phyloP scores from a whole-genome alignment of 2,888 invertebrate genomes.

The Cetonia aurata region DNA sequence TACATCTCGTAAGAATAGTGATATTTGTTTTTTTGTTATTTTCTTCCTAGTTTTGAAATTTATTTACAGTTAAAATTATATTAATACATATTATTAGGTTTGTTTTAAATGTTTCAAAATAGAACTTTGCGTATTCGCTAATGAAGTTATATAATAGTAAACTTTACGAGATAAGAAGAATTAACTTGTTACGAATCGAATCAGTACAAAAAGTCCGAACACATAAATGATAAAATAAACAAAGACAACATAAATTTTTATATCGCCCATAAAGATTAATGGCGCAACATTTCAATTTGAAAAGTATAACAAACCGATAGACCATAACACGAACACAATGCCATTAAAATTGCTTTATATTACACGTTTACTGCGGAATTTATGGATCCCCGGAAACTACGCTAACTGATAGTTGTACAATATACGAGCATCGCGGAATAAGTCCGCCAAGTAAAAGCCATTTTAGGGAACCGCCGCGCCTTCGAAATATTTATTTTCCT shows the following conservation, averaged over 20 bases:
- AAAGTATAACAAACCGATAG: constrained; percentile 35
- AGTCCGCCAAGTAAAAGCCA: constrained; percentile 9
- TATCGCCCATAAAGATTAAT: constrained; percentile 27
- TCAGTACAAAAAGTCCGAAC: too few species aligned
- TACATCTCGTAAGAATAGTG: too few species aligned
- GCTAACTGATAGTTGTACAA: constrained; percentile 16
- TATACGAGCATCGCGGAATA: constrained; percentile 1
- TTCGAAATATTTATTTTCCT: constrained; percentile 29
- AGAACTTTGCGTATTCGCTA: too few species aligned
- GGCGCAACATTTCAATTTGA: constrained; percentile 36
- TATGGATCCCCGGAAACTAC: constrained; percentile 26
- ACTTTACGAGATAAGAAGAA: constrained; percentile 8
- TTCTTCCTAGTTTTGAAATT: too few species aligned
- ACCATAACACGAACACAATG: constrained; percentile 22
- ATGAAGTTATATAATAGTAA: too few species aligned
- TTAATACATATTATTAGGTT: too few species aligned
- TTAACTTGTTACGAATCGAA: constrained; percentile 9
- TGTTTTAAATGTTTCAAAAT: too few species aligned
- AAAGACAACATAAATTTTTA: constrained; percentile 29
- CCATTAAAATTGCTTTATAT: constrained; percentile 30
- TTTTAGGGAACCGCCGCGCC: constrained; percentile 2
- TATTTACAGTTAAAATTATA: too few species aligned
- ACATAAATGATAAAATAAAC: constrained; percentile 18
- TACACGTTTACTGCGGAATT: constrained; percentile 25
- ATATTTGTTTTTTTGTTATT: too few species aligned